Base-by-base conservation (phyloP, 2,888 invertebrate genomes). In the Mythimna pallens region DNA sequence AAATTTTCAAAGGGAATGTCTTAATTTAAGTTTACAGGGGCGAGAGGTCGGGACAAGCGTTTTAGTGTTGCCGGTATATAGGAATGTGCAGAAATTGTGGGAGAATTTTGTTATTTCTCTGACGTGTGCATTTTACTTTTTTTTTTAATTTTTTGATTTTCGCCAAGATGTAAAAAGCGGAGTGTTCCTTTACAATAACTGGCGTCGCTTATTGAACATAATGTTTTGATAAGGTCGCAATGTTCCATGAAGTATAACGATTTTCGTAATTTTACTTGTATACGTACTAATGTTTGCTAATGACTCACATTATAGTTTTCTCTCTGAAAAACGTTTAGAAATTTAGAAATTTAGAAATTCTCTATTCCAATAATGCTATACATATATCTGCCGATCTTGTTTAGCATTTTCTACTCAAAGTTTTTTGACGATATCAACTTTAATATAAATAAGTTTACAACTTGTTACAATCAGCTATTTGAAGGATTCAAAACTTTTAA, bases 1-100 rank as follows among this genome's bases (percentile, higher is more conserved):
- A 79, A 81, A 79, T 81, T 84, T 81, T 82, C 81, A 86, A 81
- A 85, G 72, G 70, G 80, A 85, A 85, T 78, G 76, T 84, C 81
- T 85, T 85, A 73, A 85, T 86, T 85, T 77, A 82, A 84, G 81
- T 82, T 82, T 82, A 80, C 70, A 58, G 73, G 57, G 75, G 64
- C 73, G 62, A 61, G 58, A 77, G 77, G 80, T 76, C 64, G 68
- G 36, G 43, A 58, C 72, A 57, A 74, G 64, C 59, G 64, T 47
- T 57, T 63, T 34, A 22, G 70, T 77, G 82, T 82, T 84, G 81
- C 82, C 55, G 43, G 47, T 47, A 22, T 62, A 54, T 69, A 54
- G 64, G 57, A 76, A 54, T 50, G 14, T 76, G 36, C 77, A 63
- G 22, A 22, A 59, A n/a, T 66, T 14, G n/a, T 54, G 36, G 81